phyloP scores from a whole-genome alignment of 1,140 invertebrate genomes.

The Zophobas atratus region DNA sequence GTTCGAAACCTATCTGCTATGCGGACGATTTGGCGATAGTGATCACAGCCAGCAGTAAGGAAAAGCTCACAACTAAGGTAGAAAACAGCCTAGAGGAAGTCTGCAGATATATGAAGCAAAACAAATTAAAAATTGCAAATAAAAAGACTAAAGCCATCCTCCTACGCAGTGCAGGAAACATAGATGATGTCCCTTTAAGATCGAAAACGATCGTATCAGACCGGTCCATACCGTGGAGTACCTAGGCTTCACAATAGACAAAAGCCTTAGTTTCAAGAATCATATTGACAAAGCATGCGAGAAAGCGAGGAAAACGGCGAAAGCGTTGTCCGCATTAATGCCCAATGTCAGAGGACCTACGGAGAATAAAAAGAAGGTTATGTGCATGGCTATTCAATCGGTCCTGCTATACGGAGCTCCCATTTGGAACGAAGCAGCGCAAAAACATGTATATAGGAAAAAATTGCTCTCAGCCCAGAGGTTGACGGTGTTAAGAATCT shows the following conservation, averaged over 20 bases:
- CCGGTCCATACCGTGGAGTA: not conserved
- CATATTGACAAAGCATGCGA: not conserved
- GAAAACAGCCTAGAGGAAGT: not conserved
- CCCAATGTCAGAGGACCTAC: not conserved
- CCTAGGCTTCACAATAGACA: not conserved
- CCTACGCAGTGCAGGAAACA: not conserved
- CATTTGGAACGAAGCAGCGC: too few species aligned
- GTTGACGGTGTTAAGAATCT: too few species aligned
- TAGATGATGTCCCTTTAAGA: not conserved
- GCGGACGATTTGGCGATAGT: slow-evolving; percentile 30
- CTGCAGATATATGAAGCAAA: not conserved
- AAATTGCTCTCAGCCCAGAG: too few species aligned
- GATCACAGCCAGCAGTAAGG: not conserved
- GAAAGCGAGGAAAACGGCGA: not conserved
- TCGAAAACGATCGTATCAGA: not conserved
- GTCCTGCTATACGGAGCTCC: too few species aligned
- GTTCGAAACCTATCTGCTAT: not conserved
- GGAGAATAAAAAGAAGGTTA: not conserved
- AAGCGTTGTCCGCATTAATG: not conserved
- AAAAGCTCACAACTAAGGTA: not conserved
- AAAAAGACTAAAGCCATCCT: not conserved
- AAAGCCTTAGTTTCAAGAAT: not conserved
- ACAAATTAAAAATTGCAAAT: not conserved
- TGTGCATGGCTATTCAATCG: too few species aligned
- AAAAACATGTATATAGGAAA: too few species aligned